These are phyloP conservation scores for Alentia gelatinosa DNA, from an alignment of 2,888 invertebrate species.

Conservation along the genomic window DNA sequence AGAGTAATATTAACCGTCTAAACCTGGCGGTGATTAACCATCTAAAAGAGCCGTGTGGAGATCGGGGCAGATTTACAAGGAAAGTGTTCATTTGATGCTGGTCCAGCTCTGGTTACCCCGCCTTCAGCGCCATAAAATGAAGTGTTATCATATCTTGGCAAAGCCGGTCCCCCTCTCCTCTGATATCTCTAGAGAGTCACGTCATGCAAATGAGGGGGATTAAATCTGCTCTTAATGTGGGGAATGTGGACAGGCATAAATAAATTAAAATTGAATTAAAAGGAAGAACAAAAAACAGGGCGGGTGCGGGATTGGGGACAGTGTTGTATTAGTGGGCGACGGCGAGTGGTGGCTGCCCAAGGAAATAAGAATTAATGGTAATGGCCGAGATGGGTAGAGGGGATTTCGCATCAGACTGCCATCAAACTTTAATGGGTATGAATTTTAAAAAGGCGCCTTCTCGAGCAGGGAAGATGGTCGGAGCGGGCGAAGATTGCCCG, in stretches of 20 bases:
- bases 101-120: background rate
- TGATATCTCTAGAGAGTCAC: slow-evolving; percentile 36
- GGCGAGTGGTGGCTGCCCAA: slow-evolving; percentile 34
- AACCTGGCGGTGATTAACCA: background rate
- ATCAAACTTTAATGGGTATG: slow-evolving; percentile 52
- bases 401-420: slow-evolving; percentile 35
- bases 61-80: background rate
- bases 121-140: background rate
- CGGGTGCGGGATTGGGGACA: background rate
- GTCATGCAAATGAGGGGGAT: slow-evolving; percentile 40
- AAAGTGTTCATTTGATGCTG: slow-evolving; percentile 18
- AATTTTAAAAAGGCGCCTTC: slow-evolving; percentile 51
- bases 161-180: background rate
- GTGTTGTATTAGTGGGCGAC: slow-evolving; percentile 3
- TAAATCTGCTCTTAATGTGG: slow-evolving; percentile 34
- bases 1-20: background rate
- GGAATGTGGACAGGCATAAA: slow-evolving; percentile 40
- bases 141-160: slow-evolving; percentile 30
- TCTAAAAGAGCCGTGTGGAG: background rate
- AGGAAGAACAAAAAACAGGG: slow-evolving; percentile 12
- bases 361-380: slow-evolving; percentile 47
- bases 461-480: slow-evolving; percentile 9
- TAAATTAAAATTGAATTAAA: slow-evolving; percentile 47
- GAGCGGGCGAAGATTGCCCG: slow-evolving; percentile 1
- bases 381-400: slow-evolving; percentile 48